Evolutionary conservation across 1,140 invertebrate genomes (phyloP), one percentile per base, ranked within the genome.

Genomic region (Antheraea pernyi): DNA sequence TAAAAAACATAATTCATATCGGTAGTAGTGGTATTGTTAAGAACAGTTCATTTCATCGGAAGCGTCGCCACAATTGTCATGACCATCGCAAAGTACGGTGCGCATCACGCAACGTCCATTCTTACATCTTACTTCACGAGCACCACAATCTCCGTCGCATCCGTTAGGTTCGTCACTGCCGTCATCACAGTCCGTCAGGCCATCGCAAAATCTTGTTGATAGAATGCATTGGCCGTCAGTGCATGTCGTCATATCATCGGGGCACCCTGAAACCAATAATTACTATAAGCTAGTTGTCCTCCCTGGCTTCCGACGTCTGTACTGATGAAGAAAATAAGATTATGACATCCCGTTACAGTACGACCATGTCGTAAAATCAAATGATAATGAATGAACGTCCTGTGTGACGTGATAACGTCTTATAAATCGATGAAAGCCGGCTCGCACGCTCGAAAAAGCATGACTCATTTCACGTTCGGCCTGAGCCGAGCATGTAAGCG

Each of bases 151-250:
- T 8, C 83, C 86, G 73, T 95, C 95, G 84, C 97, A 98, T 5
- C 94, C 94, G 0, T 93, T 88, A 0, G 96, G 96, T 83, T 98
- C 97, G 83, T 98, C 97, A 13, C 95, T 96, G 64, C 94, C 94
- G 80, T 98, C 97, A 39, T 94, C 94, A 83, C 97, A 98, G 82
- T 98, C 97, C 0, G 95, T 87, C 46, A 96, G 93, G 0, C 97
- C 97, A 85, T 98, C 97, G 88, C 97, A 99, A 71, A 97, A 95
- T 94, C 96, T 96, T 0, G 94, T 94, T 39, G 94, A 94, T 0
- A 95, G 94, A 69, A 98, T 97, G 81, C 97, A 99, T 67, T 97
- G 95, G 1, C 95, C 95, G 71, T 91, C 85, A 8, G 82, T 92
- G 70, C 93, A 93, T 0, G 91, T 89, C 64, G 91, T 93, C 68